These are phyloP conservation scores for Oxycera nigricornis DNA, from an alignment of 2,888 invertebrate genomes.

Conservation along the genomic window DNA sequence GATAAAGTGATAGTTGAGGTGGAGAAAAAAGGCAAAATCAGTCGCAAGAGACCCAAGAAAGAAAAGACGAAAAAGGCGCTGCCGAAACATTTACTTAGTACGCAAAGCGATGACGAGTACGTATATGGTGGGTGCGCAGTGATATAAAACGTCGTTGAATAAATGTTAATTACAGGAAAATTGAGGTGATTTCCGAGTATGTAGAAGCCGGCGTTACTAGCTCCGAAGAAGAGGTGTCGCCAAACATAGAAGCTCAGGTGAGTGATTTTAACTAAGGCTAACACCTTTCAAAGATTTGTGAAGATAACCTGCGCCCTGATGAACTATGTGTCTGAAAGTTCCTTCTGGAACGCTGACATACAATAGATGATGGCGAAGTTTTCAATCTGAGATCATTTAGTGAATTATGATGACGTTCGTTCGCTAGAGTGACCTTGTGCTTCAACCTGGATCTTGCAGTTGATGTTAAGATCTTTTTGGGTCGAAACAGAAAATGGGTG, in stretches of 20 bases:
- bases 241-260: conserved; percentile 7
- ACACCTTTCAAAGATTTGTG: conserved; percentile 34
- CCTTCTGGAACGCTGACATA: neutral
- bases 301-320: conserved; percentile 41
- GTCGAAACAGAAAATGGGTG: neutral
- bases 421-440: conserved; percentile 39
- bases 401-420: conserved; percentile 40
- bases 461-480: neutral
- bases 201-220: conserved; percentile 63
- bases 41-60: conserved; percentile 51
- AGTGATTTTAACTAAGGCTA: neutral
- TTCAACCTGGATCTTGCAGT: neutral
- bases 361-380: conserved; percentile 47
- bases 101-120: conserved; percentile 64
- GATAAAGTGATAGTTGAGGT: conserved; percentile 42
- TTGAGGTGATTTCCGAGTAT: conserved; percentile 67
- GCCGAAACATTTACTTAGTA: conserved; percentile 52
- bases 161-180: conserved; percentile 61
- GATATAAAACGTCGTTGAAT: neutral
- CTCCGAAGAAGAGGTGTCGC: conserved; percentile 56
- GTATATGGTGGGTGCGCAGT: neutral
- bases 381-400: conserved; percentile 47
- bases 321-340: neutral
- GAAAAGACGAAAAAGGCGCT: conserved; percentile 50
- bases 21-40: neutral